Conservation (phyloP, 2,113 vertebrate genomes). For the Anseranas semipalmata region DNA sequence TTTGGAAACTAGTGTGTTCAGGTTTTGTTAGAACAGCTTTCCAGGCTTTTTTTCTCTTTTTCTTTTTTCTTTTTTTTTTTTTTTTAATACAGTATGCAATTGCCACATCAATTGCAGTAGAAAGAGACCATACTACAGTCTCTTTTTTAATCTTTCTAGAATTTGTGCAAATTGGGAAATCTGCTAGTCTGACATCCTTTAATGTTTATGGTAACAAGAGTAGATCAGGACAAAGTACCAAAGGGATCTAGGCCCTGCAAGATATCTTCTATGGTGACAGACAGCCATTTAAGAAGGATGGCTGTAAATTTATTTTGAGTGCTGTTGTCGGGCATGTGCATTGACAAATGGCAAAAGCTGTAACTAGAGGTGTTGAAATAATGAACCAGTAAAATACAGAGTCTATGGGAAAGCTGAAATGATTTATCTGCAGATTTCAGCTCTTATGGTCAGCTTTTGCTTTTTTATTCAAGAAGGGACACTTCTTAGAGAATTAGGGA, state of each 20-base stretch:
- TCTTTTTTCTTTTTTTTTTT: background rate
- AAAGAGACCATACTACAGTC: background rate
- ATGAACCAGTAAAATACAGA: background rate
- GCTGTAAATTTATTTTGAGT: background rate
- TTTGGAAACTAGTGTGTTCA: conserved; percentile 12
- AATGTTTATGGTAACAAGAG: background rate
- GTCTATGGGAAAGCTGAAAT: background rate
- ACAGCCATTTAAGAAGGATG: background rate
- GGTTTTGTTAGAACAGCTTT: background rate
- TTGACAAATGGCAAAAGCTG: background rate
- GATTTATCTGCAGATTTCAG: background rate
- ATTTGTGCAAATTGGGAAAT: background rate
- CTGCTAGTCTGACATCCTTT: background rate
- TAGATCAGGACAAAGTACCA: background rate
- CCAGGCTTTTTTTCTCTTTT: background rate
- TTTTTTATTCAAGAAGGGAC: background rate
- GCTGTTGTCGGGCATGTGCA: background rate
- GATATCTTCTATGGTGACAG: background rate
- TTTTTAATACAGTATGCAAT: background rate
- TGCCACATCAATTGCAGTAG: background rate
- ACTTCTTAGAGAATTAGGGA: background rate
- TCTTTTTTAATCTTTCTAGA: background rate
- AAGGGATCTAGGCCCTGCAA: background rate
- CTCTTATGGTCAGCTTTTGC: background rate
- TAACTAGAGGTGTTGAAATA: background rate